Percentiles rank a stretch among this genome's conserved stretches.
These are phyloP conservation scores for Drusus annulatus DNA, from an alignment of 1,140 invertebrate species.

Conservation along the genomic window DNA sequence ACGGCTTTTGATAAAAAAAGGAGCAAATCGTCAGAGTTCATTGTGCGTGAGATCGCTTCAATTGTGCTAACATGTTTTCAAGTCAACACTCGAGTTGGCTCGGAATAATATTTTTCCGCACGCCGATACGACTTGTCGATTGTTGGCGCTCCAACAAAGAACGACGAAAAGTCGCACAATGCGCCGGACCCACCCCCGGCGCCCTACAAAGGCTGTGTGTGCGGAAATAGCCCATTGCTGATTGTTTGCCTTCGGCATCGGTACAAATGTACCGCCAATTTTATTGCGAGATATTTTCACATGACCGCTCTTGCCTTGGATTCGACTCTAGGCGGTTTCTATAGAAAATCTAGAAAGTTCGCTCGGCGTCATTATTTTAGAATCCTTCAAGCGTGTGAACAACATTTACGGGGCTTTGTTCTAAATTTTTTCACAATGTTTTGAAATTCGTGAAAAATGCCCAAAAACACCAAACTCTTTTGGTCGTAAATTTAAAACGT, in stretches of 20 bases:
- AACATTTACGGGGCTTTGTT: neutral
- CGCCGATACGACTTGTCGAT: too few relatives aligned
- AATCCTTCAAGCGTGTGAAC: slow-evolving; percentile 30
- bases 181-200: slow-evolving; percentile 28
- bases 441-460: too few relatives aligned
- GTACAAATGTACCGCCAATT: slow-evolving; percentile 43
- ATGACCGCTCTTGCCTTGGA: slow-evolving; percentile 27
- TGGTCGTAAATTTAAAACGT: too few relatives aligned
- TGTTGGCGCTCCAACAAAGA: too few relatives aligned
- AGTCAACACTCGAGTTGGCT: slow-evolving; percentile 22
- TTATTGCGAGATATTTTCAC: slow-evolving; percentile 37
- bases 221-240: slow-evolving; percentile 55
- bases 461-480: neutral
- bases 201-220: slow-evolving; percentile 49
- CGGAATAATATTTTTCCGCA: too few relatives aligned
- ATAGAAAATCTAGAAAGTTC: slow-evolving; percentile 27
- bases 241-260: slow-evolving; percentile 49
- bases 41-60: slow-evolving; percentile 49
- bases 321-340: slow-evolving; percentile 18
- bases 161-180: neutral
- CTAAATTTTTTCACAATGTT: too few relatives aligned
- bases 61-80: slow-evolving; percentile 52
- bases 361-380: neutral
- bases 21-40: neutral
- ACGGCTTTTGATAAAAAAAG: slow-evolving; percentile 41